Percentiles rank a stretch among this genome's conserved stretches.
Conservation (phyloP, 1,140 invertebrate genomes). For the Nilaparvata lugens region DNA sequence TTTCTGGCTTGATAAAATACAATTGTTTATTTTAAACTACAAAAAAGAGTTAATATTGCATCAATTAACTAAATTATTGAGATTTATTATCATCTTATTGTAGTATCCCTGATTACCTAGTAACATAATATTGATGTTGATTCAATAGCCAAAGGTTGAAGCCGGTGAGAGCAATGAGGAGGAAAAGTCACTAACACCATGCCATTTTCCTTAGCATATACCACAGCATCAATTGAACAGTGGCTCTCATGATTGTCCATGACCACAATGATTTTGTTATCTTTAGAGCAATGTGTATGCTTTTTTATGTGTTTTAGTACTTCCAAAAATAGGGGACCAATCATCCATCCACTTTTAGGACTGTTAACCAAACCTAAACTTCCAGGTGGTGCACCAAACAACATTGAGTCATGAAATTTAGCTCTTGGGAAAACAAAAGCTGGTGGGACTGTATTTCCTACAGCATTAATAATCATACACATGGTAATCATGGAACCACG, state of each 20-base stretch:
- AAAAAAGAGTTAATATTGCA: too few species aligned
- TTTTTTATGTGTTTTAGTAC: neutral
- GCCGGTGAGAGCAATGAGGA: too few species aligned
- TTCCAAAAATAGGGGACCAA: neutral
- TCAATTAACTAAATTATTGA: too few species aligned
- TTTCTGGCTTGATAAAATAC: too few species aligned
- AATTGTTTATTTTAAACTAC: too few species aligned
- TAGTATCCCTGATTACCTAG: too few species aligned
- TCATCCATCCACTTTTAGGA: slow-evolving; percentile 18
- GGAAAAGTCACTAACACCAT: neutral
- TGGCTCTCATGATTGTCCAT: neutral
- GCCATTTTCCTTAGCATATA: neutral
- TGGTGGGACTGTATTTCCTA: slow-evolving; percentile 28
- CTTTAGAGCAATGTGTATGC: neutral
- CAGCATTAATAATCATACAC: slow-evolving; percentile 23
- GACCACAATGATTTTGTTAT: neutral
- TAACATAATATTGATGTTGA: too few species aligned
- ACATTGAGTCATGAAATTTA: slow-evolving; percentile 25
- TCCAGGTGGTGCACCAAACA: slow-evolving; percentile 28
- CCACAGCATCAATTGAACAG: neutral
- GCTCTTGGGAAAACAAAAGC: slow-evolving; percentile 31
- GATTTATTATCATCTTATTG: too few species aligned
- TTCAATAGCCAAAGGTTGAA: slow-evolving; percentile 26
- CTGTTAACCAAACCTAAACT: slow-evolving; percentile 10
- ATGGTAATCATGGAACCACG: slow-evolving; percentile 27